phyloP scores from a whole-genome alignment of 2,888 invertebrate species.

The Catocala fraxini region DNA sequence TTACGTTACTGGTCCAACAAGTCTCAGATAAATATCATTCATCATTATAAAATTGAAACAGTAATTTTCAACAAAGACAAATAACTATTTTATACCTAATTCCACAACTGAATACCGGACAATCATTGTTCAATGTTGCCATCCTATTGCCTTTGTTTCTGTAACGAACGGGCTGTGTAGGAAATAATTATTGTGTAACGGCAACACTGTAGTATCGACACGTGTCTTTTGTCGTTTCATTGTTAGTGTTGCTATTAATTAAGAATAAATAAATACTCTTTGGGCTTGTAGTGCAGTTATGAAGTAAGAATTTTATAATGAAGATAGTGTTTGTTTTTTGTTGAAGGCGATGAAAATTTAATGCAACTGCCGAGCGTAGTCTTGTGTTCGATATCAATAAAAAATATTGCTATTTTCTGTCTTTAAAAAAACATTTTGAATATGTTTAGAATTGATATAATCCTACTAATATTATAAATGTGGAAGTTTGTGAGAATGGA shows the following conservation, averaged over 20 bases:
- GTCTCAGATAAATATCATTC: background rate
- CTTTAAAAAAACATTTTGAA: no score
- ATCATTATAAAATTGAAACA: conserved; percentile 7
- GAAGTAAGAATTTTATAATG: no score
- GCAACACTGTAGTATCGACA: conserved; percentile 77
- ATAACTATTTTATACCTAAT: conserved; percentile 55
- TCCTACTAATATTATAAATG: no score
- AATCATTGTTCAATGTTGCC: conserved; percentile 75
- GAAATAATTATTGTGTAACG: conserved; percentile 84
- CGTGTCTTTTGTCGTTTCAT: conserved; percentile 60
- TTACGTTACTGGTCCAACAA: no score
- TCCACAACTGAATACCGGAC: conserved; percentile 54
- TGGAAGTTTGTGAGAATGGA: no score
- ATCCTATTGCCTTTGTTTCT: conserved; percentile 68
- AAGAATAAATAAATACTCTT: conserved; percentile 45
- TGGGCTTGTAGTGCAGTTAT: conserved; percentile 19
- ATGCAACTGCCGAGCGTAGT: no score
- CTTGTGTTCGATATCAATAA: no score
- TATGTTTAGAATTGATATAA: no score
- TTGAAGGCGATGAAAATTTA: no score
- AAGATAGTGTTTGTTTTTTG: no score
- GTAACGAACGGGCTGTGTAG: conserved; percentile 72
- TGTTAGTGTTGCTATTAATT: conserved; percentile 51
- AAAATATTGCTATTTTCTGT: no score
- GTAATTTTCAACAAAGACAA: conserved; percentile 27